A percentile compares a stretch with the other conserved stretches of the same genome.
phyloP scores from a whole-genome alignment of 2,888 invertebrate species.

The Griposia aprilina region DNA sequence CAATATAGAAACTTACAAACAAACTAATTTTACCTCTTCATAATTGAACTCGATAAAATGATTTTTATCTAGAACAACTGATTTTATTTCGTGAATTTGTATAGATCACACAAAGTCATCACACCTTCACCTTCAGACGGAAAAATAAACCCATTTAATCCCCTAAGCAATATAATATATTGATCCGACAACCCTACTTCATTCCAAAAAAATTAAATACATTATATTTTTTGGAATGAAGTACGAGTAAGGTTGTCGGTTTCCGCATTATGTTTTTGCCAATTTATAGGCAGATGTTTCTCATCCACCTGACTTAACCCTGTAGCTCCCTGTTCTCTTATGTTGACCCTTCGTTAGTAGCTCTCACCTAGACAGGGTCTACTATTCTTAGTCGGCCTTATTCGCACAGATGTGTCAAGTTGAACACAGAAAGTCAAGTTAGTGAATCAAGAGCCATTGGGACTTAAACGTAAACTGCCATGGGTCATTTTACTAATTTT shows the following conservation, averaged over 20 bases:
- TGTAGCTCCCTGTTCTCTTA: slow-evolving; percentile 32
- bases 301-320: background rate
- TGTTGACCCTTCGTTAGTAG: slow-evolving; percentile 54
- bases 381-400: slow-evolving; percentile 44
- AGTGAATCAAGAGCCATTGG: background rate
- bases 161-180: background rate
- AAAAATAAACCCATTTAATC: background rate
- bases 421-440: slow-evolving; percentile 5
- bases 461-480: background rate
- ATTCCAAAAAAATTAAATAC: no score
- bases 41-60: no score
- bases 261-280: background rate
- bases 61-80: no score
- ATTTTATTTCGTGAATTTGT: no score
- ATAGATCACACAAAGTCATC: background rate
- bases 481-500: background rate
- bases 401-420: slow-evolving; percentile 33
- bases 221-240: background rate
- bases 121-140: background rate
- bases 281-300: background rate
- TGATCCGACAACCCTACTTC: no score
- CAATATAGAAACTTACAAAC: no score
- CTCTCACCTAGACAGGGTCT: slow-evolving; percentile 13
- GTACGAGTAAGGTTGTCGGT: background rate
- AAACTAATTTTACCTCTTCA: no score